Conservation (phyloP, 1,140 invertebrate genomes). For the Physella acuta region DNA sequence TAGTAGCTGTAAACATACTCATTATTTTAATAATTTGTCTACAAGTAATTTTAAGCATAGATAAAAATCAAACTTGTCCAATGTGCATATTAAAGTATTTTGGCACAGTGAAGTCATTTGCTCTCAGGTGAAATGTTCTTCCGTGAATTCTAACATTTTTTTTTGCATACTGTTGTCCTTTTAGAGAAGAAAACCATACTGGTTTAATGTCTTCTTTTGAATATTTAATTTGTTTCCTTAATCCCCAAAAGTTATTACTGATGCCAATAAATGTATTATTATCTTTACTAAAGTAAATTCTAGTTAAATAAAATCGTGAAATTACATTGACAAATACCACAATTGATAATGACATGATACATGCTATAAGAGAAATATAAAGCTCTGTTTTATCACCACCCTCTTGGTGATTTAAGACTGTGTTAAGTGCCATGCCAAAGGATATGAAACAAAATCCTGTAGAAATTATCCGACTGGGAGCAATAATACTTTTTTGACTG, state of each 20-base stretch:
- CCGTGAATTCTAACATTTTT: not conserved
- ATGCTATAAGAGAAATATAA: not conserved
- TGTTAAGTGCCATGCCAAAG: not conserved
- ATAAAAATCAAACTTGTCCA: too few species aligned
- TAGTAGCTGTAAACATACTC: too few species aligned
- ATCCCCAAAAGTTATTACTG: not conserved
- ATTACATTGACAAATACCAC: not conserved
- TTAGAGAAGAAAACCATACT: not conserved
- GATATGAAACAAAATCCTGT: not conserved
- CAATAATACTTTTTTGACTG: not conserved
- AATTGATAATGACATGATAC: not conserved
- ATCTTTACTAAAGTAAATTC: conserved; percentile 14
- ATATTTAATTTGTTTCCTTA: conserved; percentile 5
- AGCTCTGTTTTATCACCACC: not conserved
- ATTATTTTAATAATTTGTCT: too few species aligned
- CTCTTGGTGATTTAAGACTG: not conserved
- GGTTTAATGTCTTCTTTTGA: not conserved
- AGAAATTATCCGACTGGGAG: not conserved
- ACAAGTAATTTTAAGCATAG: too few species aligned
- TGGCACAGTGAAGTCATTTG: conserved; percentile 9
- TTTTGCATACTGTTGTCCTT: not conserved
- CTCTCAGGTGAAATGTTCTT: conserved; percentile 7
- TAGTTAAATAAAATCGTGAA: conserved; percentile 1
- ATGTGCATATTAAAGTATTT: conserved; percentile 16
- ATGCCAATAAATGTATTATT: conserved; percentile 4